Conservation (phyloP, 92 coral and sea anemone species). For the Siderastrea siderea region DNA sequence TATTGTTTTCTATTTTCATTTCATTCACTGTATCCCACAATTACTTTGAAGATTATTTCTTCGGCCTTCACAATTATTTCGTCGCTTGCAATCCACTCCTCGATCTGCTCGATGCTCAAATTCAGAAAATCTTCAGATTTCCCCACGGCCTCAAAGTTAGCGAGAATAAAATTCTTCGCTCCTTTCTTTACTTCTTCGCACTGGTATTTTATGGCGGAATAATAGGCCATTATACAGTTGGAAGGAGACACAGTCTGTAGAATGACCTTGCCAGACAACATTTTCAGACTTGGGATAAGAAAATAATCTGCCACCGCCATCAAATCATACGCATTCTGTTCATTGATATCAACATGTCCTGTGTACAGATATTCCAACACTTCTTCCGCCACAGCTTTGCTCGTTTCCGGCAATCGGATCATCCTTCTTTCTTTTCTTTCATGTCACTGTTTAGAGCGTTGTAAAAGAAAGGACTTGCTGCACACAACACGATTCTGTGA, state of each 20-base stretch:
- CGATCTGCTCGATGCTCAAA: slow-evolving; percentile 2
- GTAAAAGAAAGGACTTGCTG: slow-evolving; percentile 13
- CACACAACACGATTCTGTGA: slow-evolving; percentile 13
- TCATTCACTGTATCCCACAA: slow-evolving; percentile 1
- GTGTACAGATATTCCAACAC: slow-evolving; percentile 17
- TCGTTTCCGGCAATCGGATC: not conserved
- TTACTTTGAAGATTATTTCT: not conserved
- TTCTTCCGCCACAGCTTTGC: slow-evolving; percentile 1
- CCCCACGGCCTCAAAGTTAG: not conserved
- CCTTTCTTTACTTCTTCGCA: not conserved
- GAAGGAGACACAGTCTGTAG: not conserved
- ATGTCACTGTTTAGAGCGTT: too few species aligned
- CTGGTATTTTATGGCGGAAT: not conserved
- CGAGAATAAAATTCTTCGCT: not conserved
- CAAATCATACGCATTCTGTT: slow-evolving; percentile 1
- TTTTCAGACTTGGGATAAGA: slow-evolving; percentile 11
- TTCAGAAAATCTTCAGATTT: slow-evolving; percentile 10
- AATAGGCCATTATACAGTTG: slow-evolving; percentile 10
- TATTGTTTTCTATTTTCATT: not conserved
- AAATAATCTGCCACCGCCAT: slow-evolving; percentile 6
- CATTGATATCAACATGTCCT: not conserved
- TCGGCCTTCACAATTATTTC: not conserved
- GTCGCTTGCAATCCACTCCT: slow-evolving; percentile 35
- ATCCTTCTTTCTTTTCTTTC: slow-evolving; percentile 9
- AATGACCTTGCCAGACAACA: not conserved